Evolutionary conservation across 2,113 vertebrate species (phyloP).

Genomic region (Gopherus evgoodei): DNA sequence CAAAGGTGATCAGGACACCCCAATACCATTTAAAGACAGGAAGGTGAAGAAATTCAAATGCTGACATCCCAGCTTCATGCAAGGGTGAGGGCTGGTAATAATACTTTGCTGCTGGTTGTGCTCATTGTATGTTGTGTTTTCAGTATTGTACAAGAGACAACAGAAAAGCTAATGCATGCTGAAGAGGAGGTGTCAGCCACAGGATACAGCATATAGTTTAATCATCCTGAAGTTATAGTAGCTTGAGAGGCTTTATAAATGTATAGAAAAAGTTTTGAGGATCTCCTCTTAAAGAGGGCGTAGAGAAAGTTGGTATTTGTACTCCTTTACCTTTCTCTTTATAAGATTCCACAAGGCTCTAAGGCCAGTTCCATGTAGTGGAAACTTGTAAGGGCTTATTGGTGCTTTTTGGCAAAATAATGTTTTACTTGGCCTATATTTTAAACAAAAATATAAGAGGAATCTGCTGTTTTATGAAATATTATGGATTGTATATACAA

Average conservation of each 20-base stretch:
- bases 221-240: not conserved
- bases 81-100: not conserved
- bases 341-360: not conserved
- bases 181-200: not conserved
- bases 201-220: not conserved
- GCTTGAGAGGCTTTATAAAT: not conserved
- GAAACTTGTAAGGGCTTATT: not conserved
- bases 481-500: not conserved
- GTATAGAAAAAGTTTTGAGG: not conserved
- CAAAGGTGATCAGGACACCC: not conserved
- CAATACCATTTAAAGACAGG: not conserved
- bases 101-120: not conserved
- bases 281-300: not conserved
- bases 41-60: not conserved
- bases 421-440: not conserved
- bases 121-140: not conserved
- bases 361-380: not conserved
- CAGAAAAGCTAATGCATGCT: not conserved
- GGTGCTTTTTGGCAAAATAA: not conserved
- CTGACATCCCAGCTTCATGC: not conserved
- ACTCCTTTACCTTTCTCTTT: not conserved
- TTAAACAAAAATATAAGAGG: not conserved
- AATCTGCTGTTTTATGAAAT: not conserved
- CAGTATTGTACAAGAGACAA: not conserved
- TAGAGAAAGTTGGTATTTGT: not conserved